Percentiles rank a stretch among this genome's conserved stretches.
Evolutionary conservation across 2,888 invertebrate genomes (phyloP).

Genomic region (Lasioglossum oenotherae): DNA sequence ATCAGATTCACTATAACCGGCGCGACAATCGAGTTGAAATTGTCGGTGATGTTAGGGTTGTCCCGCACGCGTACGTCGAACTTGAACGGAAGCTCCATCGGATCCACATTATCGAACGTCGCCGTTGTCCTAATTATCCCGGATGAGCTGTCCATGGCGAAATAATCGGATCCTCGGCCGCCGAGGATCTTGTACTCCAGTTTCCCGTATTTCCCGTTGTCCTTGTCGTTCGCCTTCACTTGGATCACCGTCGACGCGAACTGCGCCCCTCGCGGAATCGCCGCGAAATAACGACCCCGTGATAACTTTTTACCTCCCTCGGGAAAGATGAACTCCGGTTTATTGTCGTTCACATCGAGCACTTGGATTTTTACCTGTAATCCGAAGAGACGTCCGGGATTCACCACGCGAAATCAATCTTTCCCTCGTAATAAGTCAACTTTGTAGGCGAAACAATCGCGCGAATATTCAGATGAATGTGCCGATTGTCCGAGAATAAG

Average conservation of each 20-base stretch:
- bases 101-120: conserved; percentile 89
- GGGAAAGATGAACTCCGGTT: conserved; percentile 92
- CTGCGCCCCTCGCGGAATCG: conserved; percentile 90
- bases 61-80: conserved; percentile 88
- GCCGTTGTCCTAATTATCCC: conserved; percentile 92
- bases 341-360: conserved; percentile 95
- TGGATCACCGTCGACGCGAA: conserved; percentile 92
- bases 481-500: neutral
- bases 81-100: conserved; percentile 89
- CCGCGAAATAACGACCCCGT: conserved; percentile 91
- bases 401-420: neutral
- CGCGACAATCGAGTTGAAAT: conserved; percentile 88
- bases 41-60: conserved; percentile 88
- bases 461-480: neutral
- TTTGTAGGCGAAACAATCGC: neutral
- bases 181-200: conserved; percentile 89
- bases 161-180: conserved; percentile 87
- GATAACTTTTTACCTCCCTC: conserved; percentile 85
- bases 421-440: neutral
- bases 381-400: neutral
- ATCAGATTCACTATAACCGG: conserved; percentile 92
- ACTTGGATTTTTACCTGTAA: conserved; percentile 91
- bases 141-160: conserved; percentile 89
- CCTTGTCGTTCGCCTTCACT: conserved; percentile 94
- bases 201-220: conserved; percentile 93